Conservation (phyloP, 2,797 vertebrate species). For the Lacerta bilineata region DNA sequence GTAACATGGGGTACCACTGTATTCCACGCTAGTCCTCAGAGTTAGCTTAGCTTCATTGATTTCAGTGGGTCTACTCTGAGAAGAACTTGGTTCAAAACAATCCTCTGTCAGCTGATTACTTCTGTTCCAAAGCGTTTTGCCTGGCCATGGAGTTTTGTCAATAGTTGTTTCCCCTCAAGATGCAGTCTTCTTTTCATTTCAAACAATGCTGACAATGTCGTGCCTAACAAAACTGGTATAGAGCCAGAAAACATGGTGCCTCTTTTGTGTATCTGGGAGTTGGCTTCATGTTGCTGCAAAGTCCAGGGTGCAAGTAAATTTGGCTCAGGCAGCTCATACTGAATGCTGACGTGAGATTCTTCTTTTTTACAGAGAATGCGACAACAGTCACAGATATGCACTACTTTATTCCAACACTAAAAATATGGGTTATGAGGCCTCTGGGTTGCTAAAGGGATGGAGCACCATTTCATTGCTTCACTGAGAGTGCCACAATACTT, state of each 20-base stretch:
- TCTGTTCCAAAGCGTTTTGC: not conserved
- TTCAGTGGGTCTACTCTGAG: no score
- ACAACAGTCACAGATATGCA: not conserved
- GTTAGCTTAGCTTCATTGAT: no score
- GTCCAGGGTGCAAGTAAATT: not conserved
- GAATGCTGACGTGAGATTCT: not conserved
- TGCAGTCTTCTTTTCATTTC: not conserved
- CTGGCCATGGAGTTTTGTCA: not conserved
- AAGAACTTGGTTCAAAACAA: not conserved
- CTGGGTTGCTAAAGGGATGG: not conserved
- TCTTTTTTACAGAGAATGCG: no score
- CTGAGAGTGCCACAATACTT: not conserved
- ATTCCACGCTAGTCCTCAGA: no score
- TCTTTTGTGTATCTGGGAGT: not conserved
- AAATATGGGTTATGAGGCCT: not conserved
- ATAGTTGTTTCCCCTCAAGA: not conserved
- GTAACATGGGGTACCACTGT: no score
- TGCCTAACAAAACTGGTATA: not conserved
- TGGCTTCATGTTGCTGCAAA: not conserved
- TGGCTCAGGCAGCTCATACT: not conserved
- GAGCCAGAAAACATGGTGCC: not conserved
- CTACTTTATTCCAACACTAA: not conserved
- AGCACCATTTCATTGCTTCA: conserved; percentile 2
- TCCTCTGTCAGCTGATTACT: no score
- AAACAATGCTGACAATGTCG: not conserved